phyloP scores from a whole-genome alignment of 2,113 vertebrate species.

The Parotia lawesii region DNA sequence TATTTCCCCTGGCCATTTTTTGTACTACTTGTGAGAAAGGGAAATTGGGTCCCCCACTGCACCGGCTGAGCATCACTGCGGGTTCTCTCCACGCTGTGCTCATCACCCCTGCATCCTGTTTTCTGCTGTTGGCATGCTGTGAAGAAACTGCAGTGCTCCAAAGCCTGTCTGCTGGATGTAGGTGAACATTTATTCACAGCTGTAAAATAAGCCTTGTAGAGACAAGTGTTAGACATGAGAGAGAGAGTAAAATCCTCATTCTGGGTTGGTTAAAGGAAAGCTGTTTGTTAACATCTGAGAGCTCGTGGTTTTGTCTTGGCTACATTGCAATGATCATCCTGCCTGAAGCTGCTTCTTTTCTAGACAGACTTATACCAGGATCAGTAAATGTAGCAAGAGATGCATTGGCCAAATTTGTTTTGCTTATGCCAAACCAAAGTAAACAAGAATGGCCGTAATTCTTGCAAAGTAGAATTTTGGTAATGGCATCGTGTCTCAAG shows the following conservation, averaged over 20 bases:
- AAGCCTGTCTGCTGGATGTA: not conserved
- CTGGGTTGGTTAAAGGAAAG: not conserved
- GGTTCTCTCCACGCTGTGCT: not conserved
- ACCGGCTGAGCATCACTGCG: not conserved
- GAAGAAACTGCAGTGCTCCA: not conserved
- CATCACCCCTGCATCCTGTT: not conserved
- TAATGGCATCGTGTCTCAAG: not conserved
- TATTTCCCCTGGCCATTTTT: conserved; percentile 47
- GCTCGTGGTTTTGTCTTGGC: not conserved
- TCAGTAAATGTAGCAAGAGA: not conserved
- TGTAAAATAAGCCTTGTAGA: conserved; percentile 1
- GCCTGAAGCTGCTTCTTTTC: not conserved
- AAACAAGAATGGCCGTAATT: not conserved
- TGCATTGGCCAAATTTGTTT: not conserved
- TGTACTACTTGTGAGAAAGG: not conserved
- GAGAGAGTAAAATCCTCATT: not conserved
- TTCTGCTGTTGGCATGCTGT: not conserved
- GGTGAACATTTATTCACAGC: not conserved
- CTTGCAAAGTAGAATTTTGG: not conserved
- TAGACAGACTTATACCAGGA: not conserved
- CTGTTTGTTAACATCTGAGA: not conserved
- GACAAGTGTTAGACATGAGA: not conserved
- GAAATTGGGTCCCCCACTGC: not conserved
- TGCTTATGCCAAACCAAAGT: not conserved
- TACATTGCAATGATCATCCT: not conserved